Base-by-base conservation (phyloP, 2,888 invertebrate species). In the Catocala fraxini region DNA sequence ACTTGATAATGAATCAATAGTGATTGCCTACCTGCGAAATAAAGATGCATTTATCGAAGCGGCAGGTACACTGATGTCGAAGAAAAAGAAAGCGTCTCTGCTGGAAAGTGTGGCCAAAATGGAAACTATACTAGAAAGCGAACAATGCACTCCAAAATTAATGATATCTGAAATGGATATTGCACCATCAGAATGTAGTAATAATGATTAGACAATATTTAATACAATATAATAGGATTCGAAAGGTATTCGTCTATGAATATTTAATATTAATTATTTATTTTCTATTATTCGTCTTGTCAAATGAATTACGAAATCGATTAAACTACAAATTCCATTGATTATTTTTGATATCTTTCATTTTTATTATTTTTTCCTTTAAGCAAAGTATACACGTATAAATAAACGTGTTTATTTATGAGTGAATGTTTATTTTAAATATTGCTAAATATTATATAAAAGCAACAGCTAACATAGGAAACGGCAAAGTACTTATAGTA, bases 101-200 rank as follows among this genome's bases (percentile, higher is more conserved):
- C 65, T 90, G 52, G 80, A 85, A 58, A 85, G 82, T 71, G 80
- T 90, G 9, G 81, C 87, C 4, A 90, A 85, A 83, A 84, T 90
- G 86, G 87, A 90, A 75, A 89, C 90, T 6, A 90, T 89, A 54
- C 56, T 78, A 46, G 90, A 90, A 79, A 82, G 81, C 43, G 82
- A 87, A 78, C 81, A 80, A 56, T 82, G 83, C 6, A 39, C 75
- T 12, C 45, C 5, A 5, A 13, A 45, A 45, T 13, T 45, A 13
- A 45, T 45, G 45, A 4, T 45, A 12, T 45, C 13, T 25, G 25
- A 25, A 25, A 25, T 25, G 3, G 4, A 25, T 25, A 25, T 25
- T 25, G 25, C 25, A 25, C 25, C 25, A 25, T 6, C 13, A 12
- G 12, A 45, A 12, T 45, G 45, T 45, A 45, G 0, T 12, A 25